phyloP scores from a whole-genome alignment of 1,140 invertebrate species.

The Macrobrachium rosenbergii region DNA sequence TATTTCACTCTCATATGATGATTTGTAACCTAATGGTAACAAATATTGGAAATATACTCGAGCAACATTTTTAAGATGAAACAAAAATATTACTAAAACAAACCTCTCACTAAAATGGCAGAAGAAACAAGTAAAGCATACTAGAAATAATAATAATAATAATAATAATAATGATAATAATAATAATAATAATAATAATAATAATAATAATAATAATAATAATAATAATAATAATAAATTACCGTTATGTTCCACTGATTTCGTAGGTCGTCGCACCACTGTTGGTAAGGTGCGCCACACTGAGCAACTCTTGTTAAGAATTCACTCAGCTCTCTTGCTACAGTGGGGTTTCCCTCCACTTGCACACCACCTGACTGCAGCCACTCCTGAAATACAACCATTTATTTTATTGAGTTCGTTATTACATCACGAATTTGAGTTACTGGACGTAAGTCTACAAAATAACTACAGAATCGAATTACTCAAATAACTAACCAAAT shows the following conservation, averaged over 20 bases:
- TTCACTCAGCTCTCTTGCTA: slow-evolving; percentile 71
- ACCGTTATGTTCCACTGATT: slow-evolving; percentile 71
- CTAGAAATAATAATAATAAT: background rate
- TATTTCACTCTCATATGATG: no score
- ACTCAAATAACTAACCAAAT: no score
- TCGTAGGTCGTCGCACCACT: slow-evolving; percentile 72
- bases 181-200: slow-evolving; percentile 11
- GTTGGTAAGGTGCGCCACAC: slow-evolving; percentile 73
- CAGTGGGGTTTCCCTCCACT: slow-evolving; percentile 66
- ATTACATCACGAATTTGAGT: no score
- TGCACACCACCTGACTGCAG: slow-evolving; percentile 69
- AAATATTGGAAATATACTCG: no score
- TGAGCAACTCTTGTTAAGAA: slow-evolving; percentile 71
- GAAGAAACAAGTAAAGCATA: background rate
- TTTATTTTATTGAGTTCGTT: no score
- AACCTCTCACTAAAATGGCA: background rate
- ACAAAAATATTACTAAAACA: background rate
- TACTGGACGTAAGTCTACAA: no score
- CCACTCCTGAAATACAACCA: slow-evolving; percentile 70
- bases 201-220: background rate
- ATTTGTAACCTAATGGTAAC: no score
- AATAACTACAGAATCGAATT: no score
- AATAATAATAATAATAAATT: slow-evolving; percentile 61
- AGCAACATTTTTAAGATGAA: background rate
- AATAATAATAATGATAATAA: slow-evolving; percentile 5